These are phyloP conservation scores for Podarcis muralis DNA, from an alignment of 2,113 vertebrate species.

Conservation along the genomic window DNA sequence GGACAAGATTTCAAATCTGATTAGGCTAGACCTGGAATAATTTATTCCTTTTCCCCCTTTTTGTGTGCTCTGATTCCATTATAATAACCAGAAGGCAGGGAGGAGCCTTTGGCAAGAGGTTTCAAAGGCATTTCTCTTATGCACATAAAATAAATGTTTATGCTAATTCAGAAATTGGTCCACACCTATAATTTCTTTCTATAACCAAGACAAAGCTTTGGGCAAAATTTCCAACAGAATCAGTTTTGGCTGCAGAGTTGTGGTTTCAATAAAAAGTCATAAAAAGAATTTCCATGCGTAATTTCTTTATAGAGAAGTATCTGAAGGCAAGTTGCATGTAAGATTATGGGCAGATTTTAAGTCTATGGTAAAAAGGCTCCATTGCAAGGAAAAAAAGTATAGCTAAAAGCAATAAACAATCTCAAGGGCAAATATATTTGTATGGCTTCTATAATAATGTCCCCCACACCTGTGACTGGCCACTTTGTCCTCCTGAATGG, in stretches of 20 bases:
- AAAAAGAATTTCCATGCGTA: conserved; percentile 71
- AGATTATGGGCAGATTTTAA: conserved; percentile 59
- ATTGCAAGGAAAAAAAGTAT: not conserved
- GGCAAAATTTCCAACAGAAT: conserved; percentile 62
- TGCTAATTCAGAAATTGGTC: conserved; percentile 74
- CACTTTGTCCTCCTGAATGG: not conserved
- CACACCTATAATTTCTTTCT: conserved; percentile 73
- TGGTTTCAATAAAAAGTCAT: conserved; percentile 63
- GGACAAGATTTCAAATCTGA: conserved; percentile 96
- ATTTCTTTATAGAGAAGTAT: conserved; percentile 64
- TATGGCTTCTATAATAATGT: conserved; percentile 26
- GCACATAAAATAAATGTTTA: conserved; percentile 72
- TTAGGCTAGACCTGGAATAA: conserved; percentile 91
- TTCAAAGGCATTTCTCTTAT: conserved; percentile 72
- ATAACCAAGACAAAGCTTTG: conserved; percentile 70
- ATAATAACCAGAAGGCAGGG: conserved; percentile 79
- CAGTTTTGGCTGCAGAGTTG: conserved; percentile 63
- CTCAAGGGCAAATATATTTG: conserved; percentile 38
- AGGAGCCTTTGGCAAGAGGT: conserved; percentile 86
- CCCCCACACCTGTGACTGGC: not conserved
- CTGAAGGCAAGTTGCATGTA: conserved; percentile 42
- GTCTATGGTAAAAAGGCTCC: conserved; percentile 23
- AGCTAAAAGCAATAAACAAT: conserved; percentile 48
- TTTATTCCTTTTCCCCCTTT: conserved; percentile 64
- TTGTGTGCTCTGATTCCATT: conserved; percentile 87